Evolutionary conservation across 2,113 vertebrate genomes (phyloP).

Genomic region (Cromileptes altivelis): DNA sequence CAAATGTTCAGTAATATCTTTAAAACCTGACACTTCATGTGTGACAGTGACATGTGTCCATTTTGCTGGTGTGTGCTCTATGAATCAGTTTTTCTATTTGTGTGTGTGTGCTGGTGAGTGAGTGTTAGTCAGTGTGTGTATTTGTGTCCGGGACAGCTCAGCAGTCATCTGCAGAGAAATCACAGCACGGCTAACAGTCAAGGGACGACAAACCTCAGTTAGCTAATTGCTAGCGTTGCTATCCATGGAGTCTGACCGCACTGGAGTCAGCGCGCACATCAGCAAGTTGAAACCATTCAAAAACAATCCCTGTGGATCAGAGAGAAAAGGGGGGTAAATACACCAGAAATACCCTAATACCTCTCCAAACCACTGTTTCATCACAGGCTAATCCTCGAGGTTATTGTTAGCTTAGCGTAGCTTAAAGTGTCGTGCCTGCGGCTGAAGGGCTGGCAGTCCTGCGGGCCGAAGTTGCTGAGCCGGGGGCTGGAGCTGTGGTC

Average conservation of each 20-base stretch:
- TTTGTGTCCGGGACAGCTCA: constrained; percentile 32
- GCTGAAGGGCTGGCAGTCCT: background rate
- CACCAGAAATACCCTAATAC: constrained; percentile 34
- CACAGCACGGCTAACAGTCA: constrained; percentile 1
- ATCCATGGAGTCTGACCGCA: constrained; percentile 23
- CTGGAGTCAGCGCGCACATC: constrained; percentile 23
- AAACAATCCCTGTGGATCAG: constrained; percentile 37
- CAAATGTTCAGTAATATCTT: background rate
- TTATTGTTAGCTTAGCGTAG: constrained; percentile 36
- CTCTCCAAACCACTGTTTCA: constrained; percentile 65
- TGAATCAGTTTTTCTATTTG: constrained; percentile 40
- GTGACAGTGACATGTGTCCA: background rate
- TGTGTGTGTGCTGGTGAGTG: constrained; percentile 1
- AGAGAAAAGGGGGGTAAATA: constrained; percentile 26
- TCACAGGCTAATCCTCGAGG: constrained; percentile 54
- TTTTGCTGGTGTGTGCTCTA: background rate
- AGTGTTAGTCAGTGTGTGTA: constrained; percentile 49
- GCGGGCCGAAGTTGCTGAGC: constrained; percentile 16
- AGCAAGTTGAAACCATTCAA: constrained; percentile 43
- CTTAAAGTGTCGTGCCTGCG: constrained; percentile 10
- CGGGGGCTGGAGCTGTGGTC: constrained; percentile 28
- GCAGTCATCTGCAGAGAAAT: constrained; percentile 40
- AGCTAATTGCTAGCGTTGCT: constrained; percentile 25
- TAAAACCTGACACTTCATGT: background rate
- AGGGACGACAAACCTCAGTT: constrained; percentile 9